These are phyloP conservation scores for Fregetta grallaria DNA, from an alignment of 2,113 vertebrate genomes.

Conservation along the genomic window DNA sequence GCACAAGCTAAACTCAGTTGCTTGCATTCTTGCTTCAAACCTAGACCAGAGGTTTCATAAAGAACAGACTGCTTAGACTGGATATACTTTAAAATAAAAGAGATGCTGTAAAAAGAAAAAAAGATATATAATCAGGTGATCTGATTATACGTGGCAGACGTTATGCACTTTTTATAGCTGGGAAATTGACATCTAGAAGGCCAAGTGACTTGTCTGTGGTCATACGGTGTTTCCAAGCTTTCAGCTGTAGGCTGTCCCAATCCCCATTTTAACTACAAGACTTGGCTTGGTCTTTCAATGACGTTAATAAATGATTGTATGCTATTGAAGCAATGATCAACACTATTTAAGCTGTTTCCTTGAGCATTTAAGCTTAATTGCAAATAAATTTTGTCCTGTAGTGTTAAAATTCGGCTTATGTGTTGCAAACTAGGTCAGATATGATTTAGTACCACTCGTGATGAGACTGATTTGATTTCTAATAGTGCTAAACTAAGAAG, in stretches of 20 bases:
- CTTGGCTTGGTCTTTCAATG: background rate
- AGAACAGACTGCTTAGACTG: background rate
- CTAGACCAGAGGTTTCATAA: background rate
- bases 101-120: background rate
- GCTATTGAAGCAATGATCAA: background rate
- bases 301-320: background rate
- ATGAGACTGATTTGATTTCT: constrained; percentile 43
- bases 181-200: background rate
- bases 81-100: background rate
- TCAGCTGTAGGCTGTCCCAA: background rate
- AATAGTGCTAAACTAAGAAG: constrained; percentile 7
- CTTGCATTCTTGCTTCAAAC: background rate
- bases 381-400: background rate
- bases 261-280: background rate
- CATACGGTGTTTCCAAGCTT: background rate
- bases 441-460: constrained; percentile 18
- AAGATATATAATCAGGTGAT: background rate
- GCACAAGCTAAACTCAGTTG: background rate
- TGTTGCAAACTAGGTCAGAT: background rate
- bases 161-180: background rate
- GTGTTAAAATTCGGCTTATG: background rate
- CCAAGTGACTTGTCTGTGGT: background rate
- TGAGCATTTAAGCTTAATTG: background rate
- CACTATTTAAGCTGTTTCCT: background rate
- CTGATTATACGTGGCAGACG: background rate